Percentiles rank a stretch among this genome's conserved stretches.
Evolutionary conservation across 2,113 vertebrate species (phyloP).

Genomic region (Eulemur rufifrons): DNA sequence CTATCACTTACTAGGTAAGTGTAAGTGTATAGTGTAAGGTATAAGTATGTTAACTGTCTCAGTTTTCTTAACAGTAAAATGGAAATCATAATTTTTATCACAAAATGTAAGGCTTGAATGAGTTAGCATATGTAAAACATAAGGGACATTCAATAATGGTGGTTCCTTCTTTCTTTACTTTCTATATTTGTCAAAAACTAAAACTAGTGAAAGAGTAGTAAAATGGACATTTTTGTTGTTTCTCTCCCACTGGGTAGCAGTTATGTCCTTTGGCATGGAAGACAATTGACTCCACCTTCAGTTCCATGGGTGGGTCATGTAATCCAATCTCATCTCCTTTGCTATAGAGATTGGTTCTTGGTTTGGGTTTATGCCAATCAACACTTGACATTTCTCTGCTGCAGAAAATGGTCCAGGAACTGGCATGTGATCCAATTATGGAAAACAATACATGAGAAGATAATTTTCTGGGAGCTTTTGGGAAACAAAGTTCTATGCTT

Average conservation of each 20-base stretch:
- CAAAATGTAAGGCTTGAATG: neutral
- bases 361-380: neutral
- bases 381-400: neutral
- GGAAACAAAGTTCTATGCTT: neutral
- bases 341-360: neutral
- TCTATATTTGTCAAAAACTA: neutral
- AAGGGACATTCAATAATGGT: neutral
- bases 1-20: neutral
- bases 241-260: neutral
- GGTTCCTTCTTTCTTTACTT: neutral
- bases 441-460: neutral
- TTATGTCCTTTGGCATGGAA: neutral
- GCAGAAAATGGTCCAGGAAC: neutral
- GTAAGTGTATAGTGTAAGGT: neutral
- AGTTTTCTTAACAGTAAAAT: slow-evolving; percentile 1
- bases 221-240: neutral
- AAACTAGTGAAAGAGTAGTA: neutral
- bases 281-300: neutral
- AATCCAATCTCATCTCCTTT: neutral
- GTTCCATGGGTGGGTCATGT: neutral
- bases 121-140: neutral
- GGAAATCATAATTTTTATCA: neutral
- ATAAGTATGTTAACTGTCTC: neutral
- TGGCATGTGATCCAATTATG: neutral
- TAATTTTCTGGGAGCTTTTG: neutral